These are phyloP conservation scores for Pipa parva DNA, from an alignment of 2,113 vertebrate species.

Conservation along the genomic window DNA sequence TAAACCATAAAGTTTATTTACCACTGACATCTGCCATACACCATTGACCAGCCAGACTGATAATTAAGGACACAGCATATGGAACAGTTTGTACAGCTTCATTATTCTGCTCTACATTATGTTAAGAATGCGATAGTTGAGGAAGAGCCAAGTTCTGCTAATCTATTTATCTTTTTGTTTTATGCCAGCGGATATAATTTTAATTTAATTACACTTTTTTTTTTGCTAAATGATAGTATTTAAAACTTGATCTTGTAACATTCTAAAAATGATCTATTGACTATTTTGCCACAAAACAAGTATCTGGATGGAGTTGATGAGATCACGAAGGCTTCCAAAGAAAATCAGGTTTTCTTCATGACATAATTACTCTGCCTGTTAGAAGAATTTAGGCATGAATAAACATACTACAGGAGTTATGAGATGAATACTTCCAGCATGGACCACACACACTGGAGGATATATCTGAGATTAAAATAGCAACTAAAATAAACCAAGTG, in stretches of 20 bases:
- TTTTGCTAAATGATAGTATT: neutral
- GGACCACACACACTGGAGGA: neutral
- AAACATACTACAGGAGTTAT: slow-evolving; percentile 47
- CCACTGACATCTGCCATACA: slow-evolving; percentile 37
- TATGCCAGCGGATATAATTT: neutral
- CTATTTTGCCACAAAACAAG: neutral
- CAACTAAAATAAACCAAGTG: too few relatives aligned
- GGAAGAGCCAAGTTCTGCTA: slow-evolving; percentile 9
- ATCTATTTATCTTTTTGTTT: neutral
- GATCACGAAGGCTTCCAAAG: slow-evolving; percentile 25
- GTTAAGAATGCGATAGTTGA: neutral
- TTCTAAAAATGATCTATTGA: neutral
- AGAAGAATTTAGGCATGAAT: slow-evolving; percentile 46
- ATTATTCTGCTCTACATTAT: slow-evolving; percentile 13
- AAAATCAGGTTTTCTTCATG: slow-evolving; percentile 47
- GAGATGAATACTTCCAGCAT: slow-evolving; percentile 15
- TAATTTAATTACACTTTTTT: neutral
- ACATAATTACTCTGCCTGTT: slow-evolving; percentile 46
- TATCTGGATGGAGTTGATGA: slow-evolving; percentile 5
- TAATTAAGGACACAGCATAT: slow-evolving; percentile 33
- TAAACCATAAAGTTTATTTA: slow-evolving; percentile 31
- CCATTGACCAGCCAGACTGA: slow-evolving; percentile 26
- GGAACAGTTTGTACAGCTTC: slow-evolving; percentile 29
- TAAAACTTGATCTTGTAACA: neutral
- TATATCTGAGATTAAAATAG: neutral